phyloP scores from a whole-genome alignment of 1,140 invertebrate genomes.

The Magallana ariakensis region DNA sequence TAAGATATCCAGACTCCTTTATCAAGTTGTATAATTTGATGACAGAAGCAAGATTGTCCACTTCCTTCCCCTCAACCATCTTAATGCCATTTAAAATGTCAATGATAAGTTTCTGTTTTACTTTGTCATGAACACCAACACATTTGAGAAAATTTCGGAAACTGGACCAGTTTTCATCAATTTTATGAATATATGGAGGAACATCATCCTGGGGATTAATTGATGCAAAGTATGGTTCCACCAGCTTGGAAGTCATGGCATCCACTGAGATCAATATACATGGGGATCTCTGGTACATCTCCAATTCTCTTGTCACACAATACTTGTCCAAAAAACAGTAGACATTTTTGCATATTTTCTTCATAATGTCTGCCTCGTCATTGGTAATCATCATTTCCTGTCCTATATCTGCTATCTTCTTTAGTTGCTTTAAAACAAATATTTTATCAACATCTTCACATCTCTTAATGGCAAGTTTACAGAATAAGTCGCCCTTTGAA shows the following conservation, averaged over 20 bases:
- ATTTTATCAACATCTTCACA: not conserved
- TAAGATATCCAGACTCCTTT: not conserved
- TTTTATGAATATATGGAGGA: constrained; percentile 8
- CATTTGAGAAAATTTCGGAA: not conserved
- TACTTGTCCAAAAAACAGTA: not conserved
- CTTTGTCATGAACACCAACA: not conserved
- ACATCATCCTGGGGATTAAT: not conserved
- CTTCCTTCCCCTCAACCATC: not conserved
- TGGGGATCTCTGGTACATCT: not conserved
- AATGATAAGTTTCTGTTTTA: not conserved
- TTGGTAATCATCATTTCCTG: not conserved
- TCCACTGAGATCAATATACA: not conserved
- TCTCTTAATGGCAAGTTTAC: not conserved
- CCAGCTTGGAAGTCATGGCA: not conserved
- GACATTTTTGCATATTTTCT: not conserved
- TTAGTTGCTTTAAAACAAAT: not conserved
- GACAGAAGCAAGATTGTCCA: not conserved
- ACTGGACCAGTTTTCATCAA: not conserved
- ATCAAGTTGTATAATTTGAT: not conserved
- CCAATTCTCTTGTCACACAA: not conserved
- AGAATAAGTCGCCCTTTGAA: not conserved
- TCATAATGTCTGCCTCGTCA: not conserved
- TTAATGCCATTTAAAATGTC: not conserved
- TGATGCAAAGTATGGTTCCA: not conserved
- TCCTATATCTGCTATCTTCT: not conserved